Evolutionary conservation across 2,113 vertebrate species (phyloP).

Genomic region (Tonatia bakeri): DNA sequence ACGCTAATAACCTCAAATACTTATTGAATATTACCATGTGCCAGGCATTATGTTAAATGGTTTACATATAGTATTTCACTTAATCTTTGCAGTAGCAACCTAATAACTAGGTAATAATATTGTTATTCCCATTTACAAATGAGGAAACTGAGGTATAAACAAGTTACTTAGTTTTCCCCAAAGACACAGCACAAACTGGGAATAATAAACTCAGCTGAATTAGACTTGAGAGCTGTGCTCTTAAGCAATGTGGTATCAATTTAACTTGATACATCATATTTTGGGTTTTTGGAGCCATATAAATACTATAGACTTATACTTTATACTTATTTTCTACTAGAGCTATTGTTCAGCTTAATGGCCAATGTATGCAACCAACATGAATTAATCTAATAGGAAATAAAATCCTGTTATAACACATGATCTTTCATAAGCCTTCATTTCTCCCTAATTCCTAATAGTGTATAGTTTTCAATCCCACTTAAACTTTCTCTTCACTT

Average conservation of each 20-base stretch:
- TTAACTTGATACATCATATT: neutral
- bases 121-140: neutral
- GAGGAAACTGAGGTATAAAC: neutral
- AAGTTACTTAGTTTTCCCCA: neutral
- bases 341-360: neutral
- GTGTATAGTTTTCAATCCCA: neutral
- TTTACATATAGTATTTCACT: constrained; percentile 1
- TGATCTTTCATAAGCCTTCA: neutral
- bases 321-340: neutral
- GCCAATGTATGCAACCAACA: neutral
- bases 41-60: neutral
- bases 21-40: neutral
- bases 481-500: neutral
- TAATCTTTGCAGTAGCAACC: neutral
- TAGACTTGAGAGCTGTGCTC: neutral
- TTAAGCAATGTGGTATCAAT: neutral
- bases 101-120: neutral
- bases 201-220: neutral
- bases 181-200: neutral
- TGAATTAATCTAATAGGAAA: neutral
- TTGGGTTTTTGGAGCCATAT: neutral
- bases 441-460: neutral
- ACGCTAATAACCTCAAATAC: neutral
- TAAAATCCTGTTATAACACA: neutral
- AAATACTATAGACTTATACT: neutral